These are phyloP conservation scores for Mesorhabditis spiculigera DNA, from an alignment of 2,888 invertebrate species.

Conservation along the genomic window DNA sequence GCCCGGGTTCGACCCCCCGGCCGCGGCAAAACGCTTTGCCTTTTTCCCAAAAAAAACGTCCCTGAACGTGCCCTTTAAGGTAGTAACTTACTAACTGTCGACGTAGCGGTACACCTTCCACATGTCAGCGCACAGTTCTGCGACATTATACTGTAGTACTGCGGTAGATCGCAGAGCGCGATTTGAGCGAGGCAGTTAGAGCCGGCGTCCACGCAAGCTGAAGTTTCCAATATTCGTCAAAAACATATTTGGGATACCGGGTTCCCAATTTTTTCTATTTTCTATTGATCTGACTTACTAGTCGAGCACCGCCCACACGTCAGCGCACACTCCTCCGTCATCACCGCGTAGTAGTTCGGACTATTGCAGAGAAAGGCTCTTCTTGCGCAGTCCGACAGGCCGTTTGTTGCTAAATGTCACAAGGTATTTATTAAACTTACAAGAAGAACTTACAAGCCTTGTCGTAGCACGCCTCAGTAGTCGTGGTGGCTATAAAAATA, in stretches of 20 bases:
- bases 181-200: neutral
- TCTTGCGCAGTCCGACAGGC: constrained; percentile 5
- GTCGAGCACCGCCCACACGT: neutral
- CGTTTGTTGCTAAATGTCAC: neutral
- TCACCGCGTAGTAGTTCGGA: neutral
- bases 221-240: neutral
- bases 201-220: constrained; percentile 3
- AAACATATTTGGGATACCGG: neutral
- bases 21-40: too few species aligned
- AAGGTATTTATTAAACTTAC: neutral
- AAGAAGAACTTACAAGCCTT: neutral
- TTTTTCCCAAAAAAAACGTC: too few species aligned
- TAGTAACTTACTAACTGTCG: too few species aligned
- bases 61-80: too few species aligned
- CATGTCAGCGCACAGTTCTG: constrained; percentile 1
- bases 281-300: neutral
- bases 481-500: neutral
- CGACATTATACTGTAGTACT: constrained; percentile 4
- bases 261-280: neutral
- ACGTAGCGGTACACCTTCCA: neutral
- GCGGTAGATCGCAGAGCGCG: neutral
- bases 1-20: too few species aligned
- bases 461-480: neutral
- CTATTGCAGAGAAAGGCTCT: constrained; percentile 2
- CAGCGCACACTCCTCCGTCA: neutral